A percentile compares a stretch with the other conserved stretches of the same genome.
Conservation (phyloP, 2,113 vertebrate species). For the Choloepus hoffmanni region DNA sequence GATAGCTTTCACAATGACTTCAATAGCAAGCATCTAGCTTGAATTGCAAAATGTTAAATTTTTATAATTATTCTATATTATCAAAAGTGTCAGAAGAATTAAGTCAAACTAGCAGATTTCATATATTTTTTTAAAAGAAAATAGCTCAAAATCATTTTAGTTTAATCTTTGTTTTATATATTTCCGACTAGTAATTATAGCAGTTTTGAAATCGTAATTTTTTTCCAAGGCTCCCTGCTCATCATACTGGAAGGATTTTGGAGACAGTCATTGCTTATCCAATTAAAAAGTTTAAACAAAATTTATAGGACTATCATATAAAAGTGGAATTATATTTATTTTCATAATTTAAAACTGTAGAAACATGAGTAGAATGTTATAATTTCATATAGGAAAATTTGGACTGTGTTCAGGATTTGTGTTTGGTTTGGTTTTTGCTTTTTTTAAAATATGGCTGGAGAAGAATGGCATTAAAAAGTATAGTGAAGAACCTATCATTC, state of each 20-base stretch:
- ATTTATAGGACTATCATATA: slow-evolving; percentile 25
- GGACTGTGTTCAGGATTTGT: neutral
- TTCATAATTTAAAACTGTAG: slow-evolving; percentile 47
- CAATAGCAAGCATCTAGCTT: neutral
- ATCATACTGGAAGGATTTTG: slow-evolving; percentile 14
- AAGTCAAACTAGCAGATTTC: neutral
- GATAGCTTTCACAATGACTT: slow-evolving; percentile 19
- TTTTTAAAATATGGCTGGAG: neutral
- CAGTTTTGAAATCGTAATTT: slow-evolving; percentile 40
- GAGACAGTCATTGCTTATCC: slow-evolving; percentile 41
- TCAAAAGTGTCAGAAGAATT: slow-evolving; percentile 16
- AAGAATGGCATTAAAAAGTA: slow-evolving; percentile 10
- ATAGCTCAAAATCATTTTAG: slow-evolving; percentile 39
- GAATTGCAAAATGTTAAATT: neutral
- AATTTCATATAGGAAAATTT: slow-evolving; percentile 7
- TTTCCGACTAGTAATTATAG: slow-evolving; percentile 2
- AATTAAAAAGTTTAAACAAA: slow-evolving; percentile 56
- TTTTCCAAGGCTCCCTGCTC: slow-evolving; percentile 49
- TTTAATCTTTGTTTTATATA: neutral
- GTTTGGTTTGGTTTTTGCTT: slow-evolving; percentile 37
- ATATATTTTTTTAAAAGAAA: slow-evolving; percentile 43
- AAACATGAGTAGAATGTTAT: neutral
- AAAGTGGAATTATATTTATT: slow-evolving; percentile 50
- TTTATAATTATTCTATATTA: slow-evolving; percentile 17
- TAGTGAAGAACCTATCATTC: neutral